These are phyloP conservation scores for Ceuthmochares aereus DNA, from an alignment of 2,113 vertebrate species.

Conservation along the genomic window DNA sequence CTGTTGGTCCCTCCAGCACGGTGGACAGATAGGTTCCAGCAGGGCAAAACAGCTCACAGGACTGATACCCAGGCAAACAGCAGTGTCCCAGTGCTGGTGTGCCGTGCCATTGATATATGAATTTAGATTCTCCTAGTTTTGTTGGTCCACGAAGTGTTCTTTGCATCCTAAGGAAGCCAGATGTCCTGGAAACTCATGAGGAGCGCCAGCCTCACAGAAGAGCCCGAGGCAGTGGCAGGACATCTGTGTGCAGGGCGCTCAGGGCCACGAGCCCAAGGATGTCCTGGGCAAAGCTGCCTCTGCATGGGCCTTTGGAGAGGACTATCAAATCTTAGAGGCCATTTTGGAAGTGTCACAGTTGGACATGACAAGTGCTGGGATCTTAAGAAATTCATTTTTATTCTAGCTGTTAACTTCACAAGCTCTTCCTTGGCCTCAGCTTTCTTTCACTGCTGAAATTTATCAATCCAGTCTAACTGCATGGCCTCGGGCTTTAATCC, in stretches of 20 bases:
- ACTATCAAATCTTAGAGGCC: not conserved
- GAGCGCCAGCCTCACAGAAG: not conserved
- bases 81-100: accelerated
- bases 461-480: not conserved
- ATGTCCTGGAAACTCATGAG: not conserved
- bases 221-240: not conserved
- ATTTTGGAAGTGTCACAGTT: not conserved
- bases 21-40: not conserved
- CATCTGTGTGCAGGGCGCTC: not conserved
- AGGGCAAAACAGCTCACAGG: not conserved
- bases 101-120: not conserved
- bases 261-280: not conserved
- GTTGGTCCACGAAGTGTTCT: not conserved
- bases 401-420: not conserved
- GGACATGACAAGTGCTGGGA: not conserved
- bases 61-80: not conserved
- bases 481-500: not conserved
- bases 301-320: not conserved
- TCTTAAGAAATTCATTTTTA: not conserved
- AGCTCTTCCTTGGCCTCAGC: not conserved
- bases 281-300: not conserved
- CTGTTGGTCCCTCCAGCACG: not conserved
- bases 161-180: not conserved
- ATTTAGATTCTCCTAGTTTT: not conserved
- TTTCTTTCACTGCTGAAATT: not conserved